Evolutionary conservation across 2,888 invertebrate species (phyloP).

Genomic region (Nudaria mundana): DNA sequence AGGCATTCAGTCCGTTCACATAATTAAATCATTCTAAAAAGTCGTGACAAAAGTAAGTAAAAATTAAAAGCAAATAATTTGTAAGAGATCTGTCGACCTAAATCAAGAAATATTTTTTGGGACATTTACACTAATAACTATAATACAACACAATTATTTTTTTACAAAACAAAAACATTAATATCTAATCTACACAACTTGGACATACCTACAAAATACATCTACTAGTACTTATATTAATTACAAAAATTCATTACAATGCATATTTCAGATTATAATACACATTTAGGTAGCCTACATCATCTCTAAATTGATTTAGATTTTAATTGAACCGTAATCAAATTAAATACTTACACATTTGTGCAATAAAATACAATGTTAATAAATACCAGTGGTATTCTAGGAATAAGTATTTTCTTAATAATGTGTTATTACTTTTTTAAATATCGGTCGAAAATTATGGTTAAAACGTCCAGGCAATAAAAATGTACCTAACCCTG

Average conservation of each 20-base stretch:
- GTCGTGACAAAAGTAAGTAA: too few species aligned
- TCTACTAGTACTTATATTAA: constrained; percentile 19
- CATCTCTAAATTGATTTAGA: constrained; percentile 15
- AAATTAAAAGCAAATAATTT: constrained; percentile 23
- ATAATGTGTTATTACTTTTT: too few species aligned
- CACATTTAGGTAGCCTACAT: constrained; percentile 23
- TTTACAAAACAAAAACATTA: constrained; percentile 30
- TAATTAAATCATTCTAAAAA: too few species aligned
- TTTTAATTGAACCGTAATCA: constrained; percentile 14
- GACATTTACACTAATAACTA: background rate
- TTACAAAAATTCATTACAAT: constrained; percentile 19
- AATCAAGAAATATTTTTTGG: background rate
- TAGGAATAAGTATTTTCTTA: too few species aligned
- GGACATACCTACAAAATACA: constrained; percentile 19
- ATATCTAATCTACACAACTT: constrained; percentile 11
- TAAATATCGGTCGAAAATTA: too few species aligned
- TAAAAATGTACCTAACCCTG: constrained; percentile 47
- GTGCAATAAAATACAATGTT: background rate
- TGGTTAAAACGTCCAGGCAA: background rate
- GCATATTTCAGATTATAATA: constrained; percentile 19
- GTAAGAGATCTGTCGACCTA: constrained; percentile 25
- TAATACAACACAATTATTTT: constrained; percentile 12
- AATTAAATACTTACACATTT: too few species aligned
- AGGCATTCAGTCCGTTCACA: constrained; percentile 22
- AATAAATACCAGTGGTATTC: too few species aligned